Percentiles rank a stretch among this genome's conserved stretches.
Evolutionary conservation across 2,888 invertebrate species (phyloP).

Genomic region (Mesochorus sp.): DNA sequence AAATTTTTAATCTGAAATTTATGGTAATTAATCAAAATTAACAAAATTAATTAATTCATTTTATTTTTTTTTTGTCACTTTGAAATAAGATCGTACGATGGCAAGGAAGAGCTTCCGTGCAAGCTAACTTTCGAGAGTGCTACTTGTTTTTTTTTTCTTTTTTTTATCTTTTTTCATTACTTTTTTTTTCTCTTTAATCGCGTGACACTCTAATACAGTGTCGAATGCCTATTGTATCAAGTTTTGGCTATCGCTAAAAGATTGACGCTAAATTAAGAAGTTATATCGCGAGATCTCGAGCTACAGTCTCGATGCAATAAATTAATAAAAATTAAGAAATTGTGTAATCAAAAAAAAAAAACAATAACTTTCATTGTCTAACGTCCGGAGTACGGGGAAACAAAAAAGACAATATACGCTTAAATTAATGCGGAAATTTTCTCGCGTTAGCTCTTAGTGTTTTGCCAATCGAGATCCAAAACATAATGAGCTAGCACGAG

Average conservation of each 20-base stretch:
- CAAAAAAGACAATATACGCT: conserved; percentile 25
- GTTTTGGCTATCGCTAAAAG: conserved; percentile 69
- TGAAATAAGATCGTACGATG: too few species aligned
- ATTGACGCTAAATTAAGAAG: conserved; percentile 57
- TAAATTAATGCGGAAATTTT: neutral
- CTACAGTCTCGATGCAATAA: conserved; percentile 47
- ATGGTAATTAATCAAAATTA: too few species aligned
- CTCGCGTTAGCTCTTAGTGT: neutral
- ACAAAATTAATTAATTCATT: too few species aligned
- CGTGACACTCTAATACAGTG: conserved; percentile 76
- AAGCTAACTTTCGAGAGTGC: conserved; percentile 79
- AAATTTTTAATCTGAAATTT: neutral
- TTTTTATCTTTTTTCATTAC: too few species aligned
- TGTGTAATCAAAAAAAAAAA: neutral
- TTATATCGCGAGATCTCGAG: conserved; percentile 28
- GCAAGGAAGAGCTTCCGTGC: conserved; percentile 74
- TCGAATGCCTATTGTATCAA: conserved; percentile 71
- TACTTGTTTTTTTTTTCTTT: conserved; percentile 71
- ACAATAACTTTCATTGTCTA: conserved; percentile 26
- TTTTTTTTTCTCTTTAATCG: too few species aligned
- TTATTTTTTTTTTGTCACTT: too few species aligned
- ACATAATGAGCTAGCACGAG: too few species aligned
- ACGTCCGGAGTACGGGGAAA: conserved; percentile 23
- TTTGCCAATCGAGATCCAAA: too few species aligned
- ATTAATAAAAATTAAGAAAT: conserved; percentile 12